Percentiles rank a stretch among this genome's conserved stretches.
Evolutionary conservation across 2,888 invertebrate genomes (phyloP).

Genomic region (Watsonalla binaria): DNA sequence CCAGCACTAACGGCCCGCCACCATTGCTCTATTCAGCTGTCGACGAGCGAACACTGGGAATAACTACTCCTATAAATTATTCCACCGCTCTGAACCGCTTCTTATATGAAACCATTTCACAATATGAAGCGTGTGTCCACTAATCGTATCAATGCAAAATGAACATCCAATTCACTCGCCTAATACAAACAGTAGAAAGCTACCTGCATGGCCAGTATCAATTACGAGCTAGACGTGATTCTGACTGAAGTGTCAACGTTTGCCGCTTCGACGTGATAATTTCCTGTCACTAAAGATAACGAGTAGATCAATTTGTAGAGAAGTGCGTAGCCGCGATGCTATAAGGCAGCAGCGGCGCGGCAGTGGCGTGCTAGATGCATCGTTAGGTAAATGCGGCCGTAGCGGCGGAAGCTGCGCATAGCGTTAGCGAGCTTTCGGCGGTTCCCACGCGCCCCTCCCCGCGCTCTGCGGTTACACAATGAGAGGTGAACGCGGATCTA

Average conservation of each 20-base stretch:
- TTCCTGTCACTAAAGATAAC: slow-evolving; percentile 63
- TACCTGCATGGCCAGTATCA: not conserved
- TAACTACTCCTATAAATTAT: slow-evolving; percentile 73
- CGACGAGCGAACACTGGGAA: slow-evolving; percentile 61
- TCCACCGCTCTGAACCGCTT: slow-evolving; percentile 53
- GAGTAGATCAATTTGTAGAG: slow-evolving; percentile 59
- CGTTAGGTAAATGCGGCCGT: slow-evolving; percentile 65
- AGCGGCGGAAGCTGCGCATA: slow-evolving; percentile 71
- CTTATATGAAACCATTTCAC: slow-evolving; percentile 68
- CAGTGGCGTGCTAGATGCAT: slow-evolving; percentile 60
- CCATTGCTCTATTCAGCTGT: slow-evolving; percentile 75
- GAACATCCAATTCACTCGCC: slow-evolving; percentile 7
- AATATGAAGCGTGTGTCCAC: slow-evolving; percentile 49
- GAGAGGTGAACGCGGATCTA: slow-evolving; percentile 78
- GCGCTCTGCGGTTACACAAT: slow-evolving; percentile 69
- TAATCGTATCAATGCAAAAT: not conserved
- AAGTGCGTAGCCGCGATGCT: slow-evolving; percentile 28
- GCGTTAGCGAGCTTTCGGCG: slow-evolving; percentile 69
- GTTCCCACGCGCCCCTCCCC: slow-evolving; percentile 69
- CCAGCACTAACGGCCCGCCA: slow-evolving; percentile 56
- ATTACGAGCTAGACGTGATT: not conserved
- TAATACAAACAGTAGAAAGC: not conserved
- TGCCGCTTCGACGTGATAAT: slow-evolving; percentile 50
- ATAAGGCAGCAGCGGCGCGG: slow-evolving; percentile 22
- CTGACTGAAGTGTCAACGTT: slow-evolving; percentile 29